Percentiles rank a stretch among this genome's conserved stretches.
Conservation (phyloP, 2,113 vertebrate genomes). For the Phalacrocorax carbo region DNA sequence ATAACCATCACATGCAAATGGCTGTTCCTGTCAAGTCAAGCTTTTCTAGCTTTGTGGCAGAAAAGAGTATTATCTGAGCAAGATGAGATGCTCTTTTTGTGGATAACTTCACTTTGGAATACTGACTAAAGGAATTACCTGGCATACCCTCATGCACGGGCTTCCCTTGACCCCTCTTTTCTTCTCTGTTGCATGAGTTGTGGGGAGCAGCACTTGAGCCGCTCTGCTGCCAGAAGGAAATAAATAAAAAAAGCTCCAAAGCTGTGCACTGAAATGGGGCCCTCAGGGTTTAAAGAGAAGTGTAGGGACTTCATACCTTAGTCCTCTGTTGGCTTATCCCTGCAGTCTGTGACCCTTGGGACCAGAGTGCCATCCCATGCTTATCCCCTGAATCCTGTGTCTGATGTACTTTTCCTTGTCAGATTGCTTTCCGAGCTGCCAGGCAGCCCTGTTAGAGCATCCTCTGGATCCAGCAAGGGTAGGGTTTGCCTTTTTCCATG, state of each 20-base stretch:
- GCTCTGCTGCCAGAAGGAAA: not conserved
- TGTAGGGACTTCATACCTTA: too few relatives aligned
- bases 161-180: not conserved
- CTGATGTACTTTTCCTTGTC: not conserved
- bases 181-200: not conserved
- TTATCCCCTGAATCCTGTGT: too few relatives aligned
- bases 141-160: rapidly evolving
- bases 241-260: not conserved
- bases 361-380: not conserved
- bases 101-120: not conserved
- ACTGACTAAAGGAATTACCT: not conserved
- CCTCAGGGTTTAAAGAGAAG: not conserved
- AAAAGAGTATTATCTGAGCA: not conserved
- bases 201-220: not conserved
- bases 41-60: not conserved
- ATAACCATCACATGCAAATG: not conserved
- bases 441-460: not conserved
- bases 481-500: not conserved
- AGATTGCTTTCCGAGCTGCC: not conserved
- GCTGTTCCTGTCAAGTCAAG: not conserved
- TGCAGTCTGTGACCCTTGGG: not conserved
- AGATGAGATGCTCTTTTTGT: not conserved
- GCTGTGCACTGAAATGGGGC: not conserved
- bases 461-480: not conserved
- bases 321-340: not conserved